A percentile compares a stretch with the other conserved stretches of the same genome.
Conservation (phyloP, 2,113 vertebrate genomes). For the Piaya cayana region DNA sequence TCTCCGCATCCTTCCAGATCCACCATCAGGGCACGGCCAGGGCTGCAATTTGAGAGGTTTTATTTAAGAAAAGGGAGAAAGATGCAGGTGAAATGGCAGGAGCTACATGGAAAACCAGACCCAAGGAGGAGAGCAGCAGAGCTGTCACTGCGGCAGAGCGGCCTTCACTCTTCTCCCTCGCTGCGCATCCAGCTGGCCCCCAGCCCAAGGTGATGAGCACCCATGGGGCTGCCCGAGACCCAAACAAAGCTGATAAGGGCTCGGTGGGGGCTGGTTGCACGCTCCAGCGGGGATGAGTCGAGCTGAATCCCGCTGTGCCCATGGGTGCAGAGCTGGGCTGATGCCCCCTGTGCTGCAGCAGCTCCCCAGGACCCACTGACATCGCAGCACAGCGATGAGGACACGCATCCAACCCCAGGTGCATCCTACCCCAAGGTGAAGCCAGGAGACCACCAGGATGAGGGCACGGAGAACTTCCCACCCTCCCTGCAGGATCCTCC, state of each 20-base stretch:
- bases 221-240: neutral
- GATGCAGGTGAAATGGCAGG: neutral
- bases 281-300: fast-evolving
- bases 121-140: neutral
- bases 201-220: neutral
- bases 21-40: neutral
- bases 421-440: neutral
- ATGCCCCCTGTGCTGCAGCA: neutral
- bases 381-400: fast-evolving
- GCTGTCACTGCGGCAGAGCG: fast-evolving
- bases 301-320: neutral
- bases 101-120: neutral
- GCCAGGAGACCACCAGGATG: neutral
- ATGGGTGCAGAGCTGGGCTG: neutral
- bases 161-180: neutral
- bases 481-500: fast-evolving
- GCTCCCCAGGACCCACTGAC: neutral
- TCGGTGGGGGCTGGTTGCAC: neutral
- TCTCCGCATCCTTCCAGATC: neutral
- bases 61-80: neutral
- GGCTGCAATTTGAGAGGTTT: neutral
- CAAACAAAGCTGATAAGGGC: neutral
- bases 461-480: neutral
- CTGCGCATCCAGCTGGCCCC: neutral
- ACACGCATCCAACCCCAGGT: too few species aligned